A percentile compares a stretch with the other conserved stretches of the same genome.
These are phyloP conservation scores for Drosophila bifasciata DNA, from an alignment of 1,140 invertebrate genomes.

Conservation along the genomic window DNA sequence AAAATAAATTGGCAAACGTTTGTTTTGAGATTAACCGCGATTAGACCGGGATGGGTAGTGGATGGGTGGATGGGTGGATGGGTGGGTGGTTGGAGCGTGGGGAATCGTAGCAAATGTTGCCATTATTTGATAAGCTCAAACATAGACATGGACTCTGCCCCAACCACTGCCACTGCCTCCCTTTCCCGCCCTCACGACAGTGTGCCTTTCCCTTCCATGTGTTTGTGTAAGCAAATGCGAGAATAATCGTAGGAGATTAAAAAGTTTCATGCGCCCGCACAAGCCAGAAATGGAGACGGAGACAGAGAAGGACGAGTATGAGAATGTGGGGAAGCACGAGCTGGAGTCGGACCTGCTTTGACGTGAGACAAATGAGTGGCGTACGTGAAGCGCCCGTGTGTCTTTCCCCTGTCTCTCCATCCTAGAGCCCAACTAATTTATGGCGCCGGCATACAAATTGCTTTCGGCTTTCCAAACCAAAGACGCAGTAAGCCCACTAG, in stretches of 20 bases:
- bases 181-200: background rate
- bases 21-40: conserved; percentile 84
- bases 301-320: background rate
- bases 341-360: conserved; percentile 38
- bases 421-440: conserved; percentile 66
- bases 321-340: background rate
- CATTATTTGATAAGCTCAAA: conserved; percentile 83
- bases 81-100: conserved; percentile 8
- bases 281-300: background rate
- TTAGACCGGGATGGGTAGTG: conserved; percentile 64
- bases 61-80: conserved; percentile 5
- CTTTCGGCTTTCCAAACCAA: conserved; percentile 20
- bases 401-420: conserved; percentile 8
- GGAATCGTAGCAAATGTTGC: conserved; percentile 80
- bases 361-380: conserved; percentile 76
- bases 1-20: conserved; percentile 84
- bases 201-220: conserved; percentile 31
- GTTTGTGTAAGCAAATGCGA: conserved; percentile 83
- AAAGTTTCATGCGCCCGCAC: conserved; percentile 76
- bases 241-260: conserved; percentile 84
- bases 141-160: conserved; percentile 53
- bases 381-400: conserved; percentile 67
- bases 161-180: background rate
- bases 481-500: background rate
- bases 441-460: conserved; percentile 77